These are phyloP conservation scores for Augochlora pura DNA, from an alignment of 1,140 invertebrate genomes.

Conservation along the genomic window DNA sequence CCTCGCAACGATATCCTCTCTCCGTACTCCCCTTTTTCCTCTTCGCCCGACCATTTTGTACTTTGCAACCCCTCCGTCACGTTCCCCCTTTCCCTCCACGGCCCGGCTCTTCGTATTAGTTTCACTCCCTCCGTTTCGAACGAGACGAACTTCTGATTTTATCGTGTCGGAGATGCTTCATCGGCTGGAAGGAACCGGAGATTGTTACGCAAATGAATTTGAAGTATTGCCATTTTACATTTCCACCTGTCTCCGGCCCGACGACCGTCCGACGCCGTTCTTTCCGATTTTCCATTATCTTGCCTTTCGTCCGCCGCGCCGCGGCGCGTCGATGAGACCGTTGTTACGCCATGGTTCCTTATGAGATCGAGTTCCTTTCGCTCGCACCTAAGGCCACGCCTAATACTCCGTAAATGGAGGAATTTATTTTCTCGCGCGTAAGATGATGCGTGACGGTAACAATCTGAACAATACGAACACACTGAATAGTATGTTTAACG, in stretches of 20 bases:
- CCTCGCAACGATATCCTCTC: neutral
- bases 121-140: conserved; percentile 15
- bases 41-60: neutral
- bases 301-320: neutral
- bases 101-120: conserved; percentile 8
- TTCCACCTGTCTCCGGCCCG: conserved; percentile 56
- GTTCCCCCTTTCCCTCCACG: neutral
- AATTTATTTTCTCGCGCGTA: too few relatives aligned
- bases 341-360: too few relatives aligned
- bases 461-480: too few relatives aligned
- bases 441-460: too few relatives aligned
- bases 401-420: too few relatives aligned
- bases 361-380: too few relatives aligned
- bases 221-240: conserved; percentile 67
- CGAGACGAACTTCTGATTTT: conserved; percentile 56
- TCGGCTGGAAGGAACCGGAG: conserved; percentile 61
- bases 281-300: conserved; percentile 62
- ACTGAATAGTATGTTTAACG: too few relatives aligned
- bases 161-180: conserved; percentile 30
- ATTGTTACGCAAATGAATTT: conserved; percentile 68
- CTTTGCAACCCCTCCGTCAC: neutral
- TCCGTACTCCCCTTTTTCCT: neutral
- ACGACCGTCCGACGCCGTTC: conserved; percentile 27
- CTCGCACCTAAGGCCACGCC: too few relatives aligned
- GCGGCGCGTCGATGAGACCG: neutral